Evolutionary conservation across 2,113 vertebrate genomes (phyloP).

Genomic region (Sorex araneus): DNA sequence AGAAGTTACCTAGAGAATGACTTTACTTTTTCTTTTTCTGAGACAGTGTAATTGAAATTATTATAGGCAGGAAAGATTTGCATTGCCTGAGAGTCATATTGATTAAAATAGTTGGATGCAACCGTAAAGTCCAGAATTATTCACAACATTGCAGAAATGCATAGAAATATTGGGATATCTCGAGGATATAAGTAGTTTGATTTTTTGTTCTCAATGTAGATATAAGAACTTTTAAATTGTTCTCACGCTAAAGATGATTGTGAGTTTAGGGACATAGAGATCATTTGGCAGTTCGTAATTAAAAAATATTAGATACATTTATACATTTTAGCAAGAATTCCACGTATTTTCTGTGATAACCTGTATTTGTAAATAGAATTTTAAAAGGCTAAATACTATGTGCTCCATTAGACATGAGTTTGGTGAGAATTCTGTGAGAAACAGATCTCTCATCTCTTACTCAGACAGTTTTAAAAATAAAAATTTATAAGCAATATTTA

Average conservation of each 20-base stretch:
- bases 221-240: not conserved
- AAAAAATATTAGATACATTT: not conserved
- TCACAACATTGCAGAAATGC: not conserved
- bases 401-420: not conserved
- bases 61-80: too few species aligned
- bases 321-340: not conserved
- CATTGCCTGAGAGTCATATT: not conserved
- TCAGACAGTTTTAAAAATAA: not conserved
- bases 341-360: not conserved
- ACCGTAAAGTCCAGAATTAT: not conserved
- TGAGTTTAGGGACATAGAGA: not conserved
- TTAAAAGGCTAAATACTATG: not conserved
- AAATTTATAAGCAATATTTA: not conserved
- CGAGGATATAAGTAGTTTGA: not conserved
- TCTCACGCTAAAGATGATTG: not conserved
- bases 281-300: not conserved
- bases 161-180: not conserved
- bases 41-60: too few species aligned
- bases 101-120: not conserved
- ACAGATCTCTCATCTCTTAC: not conserved
- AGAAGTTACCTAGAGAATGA: not conserved
- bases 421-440: not conserved
- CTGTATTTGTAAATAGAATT: not conserved
- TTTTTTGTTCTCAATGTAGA: not conserved
- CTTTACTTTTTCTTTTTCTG: not conserved